Conservation (phyloP, 2,797 vertebrate genomes). For the Chiroxiphia lanceolata region DNA sequence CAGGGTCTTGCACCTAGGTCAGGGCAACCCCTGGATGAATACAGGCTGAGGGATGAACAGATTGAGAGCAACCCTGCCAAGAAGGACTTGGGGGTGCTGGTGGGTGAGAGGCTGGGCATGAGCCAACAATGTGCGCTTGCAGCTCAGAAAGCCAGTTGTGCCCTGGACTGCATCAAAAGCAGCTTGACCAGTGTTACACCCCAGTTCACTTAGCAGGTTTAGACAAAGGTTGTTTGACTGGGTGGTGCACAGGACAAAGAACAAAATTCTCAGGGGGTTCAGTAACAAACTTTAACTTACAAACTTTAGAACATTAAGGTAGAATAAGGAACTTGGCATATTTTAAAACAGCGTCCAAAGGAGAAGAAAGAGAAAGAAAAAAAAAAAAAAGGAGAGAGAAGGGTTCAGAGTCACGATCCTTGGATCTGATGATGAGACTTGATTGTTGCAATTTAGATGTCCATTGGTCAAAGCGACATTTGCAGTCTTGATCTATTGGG, state of each 20-base stretch:
- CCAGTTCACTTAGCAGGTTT: background rate
- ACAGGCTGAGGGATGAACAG: background rate
- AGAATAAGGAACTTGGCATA: background rate
- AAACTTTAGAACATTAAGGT: background rate
- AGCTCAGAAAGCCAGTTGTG: rapidly evolving
- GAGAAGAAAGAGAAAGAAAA: background rate
- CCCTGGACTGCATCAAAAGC: background rate
- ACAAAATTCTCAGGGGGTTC: background rate
- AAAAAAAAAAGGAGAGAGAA: background rate
- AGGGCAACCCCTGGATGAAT: rapidly evolving
- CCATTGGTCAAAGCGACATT: background rate
- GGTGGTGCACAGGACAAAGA: background rate
- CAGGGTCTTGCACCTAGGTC: background rate
- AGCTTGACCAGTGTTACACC: rapidly evolving
- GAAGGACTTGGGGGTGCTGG: background rate
- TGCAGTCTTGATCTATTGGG: background rate
- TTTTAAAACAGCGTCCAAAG: background rate
- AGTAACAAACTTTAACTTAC: background rate
- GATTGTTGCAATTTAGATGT: background rate
- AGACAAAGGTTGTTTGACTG: background rate
- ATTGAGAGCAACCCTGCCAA: background rate
- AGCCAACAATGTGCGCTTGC: background rate
- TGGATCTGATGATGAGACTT: background rate
- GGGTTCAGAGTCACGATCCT: background rate
- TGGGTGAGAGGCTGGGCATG: background rate